phyloP scores from a whole-genome alignment of 2,113 vertebrate species.

The Lagopus muta region DNA sequence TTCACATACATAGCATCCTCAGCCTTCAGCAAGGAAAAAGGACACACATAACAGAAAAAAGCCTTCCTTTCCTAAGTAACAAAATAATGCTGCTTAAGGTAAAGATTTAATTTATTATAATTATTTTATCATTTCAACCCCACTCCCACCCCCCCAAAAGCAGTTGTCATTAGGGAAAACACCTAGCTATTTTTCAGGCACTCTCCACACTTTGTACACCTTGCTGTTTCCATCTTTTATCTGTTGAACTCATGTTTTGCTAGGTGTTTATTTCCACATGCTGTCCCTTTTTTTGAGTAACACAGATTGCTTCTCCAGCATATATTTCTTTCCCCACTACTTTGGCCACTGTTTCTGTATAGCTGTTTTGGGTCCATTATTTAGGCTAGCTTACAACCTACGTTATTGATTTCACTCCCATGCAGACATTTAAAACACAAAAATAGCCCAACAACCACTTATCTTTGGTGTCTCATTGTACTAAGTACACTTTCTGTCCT shows the following conservation, averaged over 20 bases:
- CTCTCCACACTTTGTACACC: background rate
- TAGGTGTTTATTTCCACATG: background rate
- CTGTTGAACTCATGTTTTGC: background rate
- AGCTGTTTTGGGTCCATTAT: background rate
- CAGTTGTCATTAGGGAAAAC: background rate
- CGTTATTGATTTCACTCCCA: background rate
- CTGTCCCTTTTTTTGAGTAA: background rate
- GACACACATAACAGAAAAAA: accelerated
- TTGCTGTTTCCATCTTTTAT: background rate
- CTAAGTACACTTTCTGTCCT: background rate
- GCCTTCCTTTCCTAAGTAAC: background rate
- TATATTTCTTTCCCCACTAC: background rate
- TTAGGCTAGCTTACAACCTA: background rate
- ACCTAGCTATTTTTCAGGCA: background rate
- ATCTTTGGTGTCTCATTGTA: background rate
- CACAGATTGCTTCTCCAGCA: accelerated
- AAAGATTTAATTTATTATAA: background rate
- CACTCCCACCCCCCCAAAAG: too few species aligned
- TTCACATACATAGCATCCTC: background rate
- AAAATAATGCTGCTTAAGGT: background rate
- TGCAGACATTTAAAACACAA: background rate
- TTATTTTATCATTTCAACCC: too few species aligned
- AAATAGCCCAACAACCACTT: background rate
- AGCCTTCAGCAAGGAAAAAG: background rate
- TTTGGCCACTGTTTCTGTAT: background rate